Evolutionary conservation across 2,888 invertebrate species (phyloP), one percentile per base, ranked within the genome.

Genomic region (Dastarcus helophoroides): DNA sequence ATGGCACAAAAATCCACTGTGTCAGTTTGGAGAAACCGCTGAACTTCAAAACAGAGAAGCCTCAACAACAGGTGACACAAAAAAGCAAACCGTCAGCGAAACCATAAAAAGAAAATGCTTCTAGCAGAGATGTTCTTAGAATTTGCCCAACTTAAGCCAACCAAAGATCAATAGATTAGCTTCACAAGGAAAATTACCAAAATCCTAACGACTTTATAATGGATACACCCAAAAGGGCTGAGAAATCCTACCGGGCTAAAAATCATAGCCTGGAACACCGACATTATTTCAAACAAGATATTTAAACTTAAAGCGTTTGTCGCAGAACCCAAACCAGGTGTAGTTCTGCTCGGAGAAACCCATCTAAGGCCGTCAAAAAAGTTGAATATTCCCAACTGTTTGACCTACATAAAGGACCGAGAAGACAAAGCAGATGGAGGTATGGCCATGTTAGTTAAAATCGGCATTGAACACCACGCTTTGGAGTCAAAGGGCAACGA

Each of bases 341-440:
- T n/a, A n/a, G n/a, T n/a, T n/a, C n/a, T 32, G 4, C 8, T 31
- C 14, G 17, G 16, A 8, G 32, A 36, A 21, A 36, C 36, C 2
- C 36, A 36, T n/a, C 10, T 29, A 12, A 36, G 29, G 32, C 29
- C 31, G 27, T 14, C 15, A 2, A 3, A 31, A 6, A 21, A 9
- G n/a, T 10, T 31, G 16, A 35, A 35, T 6, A 27, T 31, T 12
- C 7, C 8, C 6, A 35, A 35, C 31, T 35, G 31, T 11, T 13
- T 8, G 2, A 21, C 21, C 8, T 29, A 36, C 14, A 27, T 26
- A 22, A 29, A 16, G 12, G 30, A 36, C 26, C 21, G 33, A 30
- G 11, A 10, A 14, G 14, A 11, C 3, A 19, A 12, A 7, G 14
- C 15, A 23, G 29, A 26, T 7, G 33, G 36, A 5, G 36, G 36